A percentile compares a stretch with the other conserved stretches of the same genome.
These are phyloP conservation scores for Nomada flava DNA, from an alignment of 2,888 invertebrate species.

Conservation along the genomic window DNA sequence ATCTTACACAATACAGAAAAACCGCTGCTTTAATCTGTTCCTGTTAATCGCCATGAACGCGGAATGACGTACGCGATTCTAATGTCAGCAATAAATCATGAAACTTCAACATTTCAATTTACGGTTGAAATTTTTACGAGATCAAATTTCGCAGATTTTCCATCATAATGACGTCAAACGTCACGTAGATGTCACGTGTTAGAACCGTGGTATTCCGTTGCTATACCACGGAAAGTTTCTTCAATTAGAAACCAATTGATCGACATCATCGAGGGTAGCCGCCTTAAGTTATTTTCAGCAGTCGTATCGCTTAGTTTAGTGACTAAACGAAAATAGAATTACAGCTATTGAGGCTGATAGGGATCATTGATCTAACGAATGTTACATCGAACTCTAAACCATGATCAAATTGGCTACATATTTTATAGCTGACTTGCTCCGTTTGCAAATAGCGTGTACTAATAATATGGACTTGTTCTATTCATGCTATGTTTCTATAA, in stretches of 20 bases:
- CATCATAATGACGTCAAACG: slow-evolving; percentile 35
- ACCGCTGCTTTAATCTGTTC: too few species aligned
- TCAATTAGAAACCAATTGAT: slow-evolving; percentile 59
- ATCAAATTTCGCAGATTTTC: slow-evolving; percentile 18
- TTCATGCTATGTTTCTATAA: too few species aligned
- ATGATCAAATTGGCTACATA: neutral
- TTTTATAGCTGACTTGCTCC: neutral
- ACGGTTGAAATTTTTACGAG: neutral
- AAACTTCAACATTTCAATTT: slow-evolving; percentile 1
- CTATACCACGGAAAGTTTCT: slow-evolving; percentile 49
- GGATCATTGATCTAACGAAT: slow-evolving; percentile 41
- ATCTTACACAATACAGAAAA: too few species aligned
- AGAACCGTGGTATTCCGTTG: slow-evolving; percentile 36
- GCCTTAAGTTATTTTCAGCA: slow-evolving; percentile 49
- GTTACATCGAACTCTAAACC: neutral
- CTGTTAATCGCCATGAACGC: too few species aligned
- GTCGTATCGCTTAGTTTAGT: slow-evolving; percentile 30
- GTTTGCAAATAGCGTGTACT: too few species aligned
- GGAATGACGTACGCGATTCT: neutral
- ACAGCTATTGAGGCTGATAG: slow-evolving; percentile 30
- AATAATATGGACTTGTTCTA: too few species aligned
- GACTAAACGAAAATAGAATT: slow-evolving; percentile 45
- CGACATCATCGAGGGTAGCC: slow-evolving; percentile 40
- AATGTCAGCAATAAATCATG: neutral
- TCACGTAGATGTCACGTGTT: slow-evolving; percentile 50